Percentiles rank a stretch among this genome's conserved stretches.
phyloP scores from a whole-genome alignment of 2,888 invertebrate species.

The Andrena dorsata region DNA sequence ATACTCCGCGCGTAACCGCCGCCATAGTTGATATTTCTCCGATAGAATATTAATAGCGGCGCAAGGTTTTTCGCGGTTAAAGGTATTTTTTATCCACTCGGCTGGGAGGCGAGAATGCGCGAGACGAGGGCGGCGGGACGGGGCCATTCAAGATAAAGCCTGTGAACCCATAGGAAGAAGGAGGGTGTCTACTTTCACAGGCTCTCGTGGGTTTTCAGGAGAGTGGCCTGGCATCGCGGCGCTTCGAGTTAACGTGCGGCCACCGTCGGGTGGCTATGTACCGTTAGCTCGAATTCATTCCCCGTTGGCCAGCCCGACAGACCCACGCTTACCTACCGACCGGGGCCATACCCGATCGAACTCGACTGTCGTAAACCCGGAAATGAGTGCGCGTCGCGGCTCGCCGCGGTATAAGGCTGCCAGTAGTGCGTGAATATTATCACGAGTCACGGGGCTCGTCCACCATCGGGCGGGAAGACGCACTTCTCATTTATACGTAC shows the following conservation, averaged over 20 bases:
- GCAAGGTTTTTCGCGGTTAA: conserved; percentile 52
- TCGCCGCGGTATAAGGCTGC: conserved; percentile 50
- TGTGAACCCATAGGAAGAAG: conserved; percentile 41
- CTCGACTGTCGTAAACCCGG: conserved; percentile 71
- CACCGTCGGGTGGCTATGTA: conserved; percentile 74
- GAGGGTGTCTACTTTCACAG: conserved; percentile 65
- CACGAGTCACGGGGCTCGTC: conserved; percentile 61
- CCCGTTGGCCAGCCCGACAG: conserved; percentile 72
- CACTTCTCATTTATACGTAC: conserved; percentile 45
- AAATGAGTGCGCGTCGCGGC: conserved; percentile 70
- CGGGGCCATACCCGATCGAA: conserved; percentile 70
- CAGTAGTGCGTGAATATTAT: conserved; percentile 64
- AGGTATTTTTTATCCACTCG: conserved; percentile 44
- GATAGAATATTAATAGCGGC: conserved; percentile 72
- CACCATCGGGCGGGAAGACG: conserved; percentile 25
- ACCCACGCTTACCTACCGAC: conserved; percentile 72
- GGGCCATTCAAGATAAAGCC: conserved; percentile 51
- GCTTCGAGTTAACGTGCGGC: conserved; percentile 65
- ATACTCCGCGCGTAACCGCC: conserved; percentile 69
- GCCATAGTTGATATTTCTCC: conserved; percentile 76
- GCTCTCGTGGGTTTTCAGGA: conserved; percentile 65
- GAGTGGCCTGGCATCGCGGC: conserved; percentile 66
- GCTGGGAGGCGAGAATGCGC: conserved; percentile 39
- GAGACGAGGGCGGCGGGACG: conserved; percentile 45
- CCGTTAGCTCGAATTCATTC: conserved; percentile 80